Base-by-base conservation (phyloP, 1,140 invertebrate species). In the Potamilus streckersoni region DNA sequence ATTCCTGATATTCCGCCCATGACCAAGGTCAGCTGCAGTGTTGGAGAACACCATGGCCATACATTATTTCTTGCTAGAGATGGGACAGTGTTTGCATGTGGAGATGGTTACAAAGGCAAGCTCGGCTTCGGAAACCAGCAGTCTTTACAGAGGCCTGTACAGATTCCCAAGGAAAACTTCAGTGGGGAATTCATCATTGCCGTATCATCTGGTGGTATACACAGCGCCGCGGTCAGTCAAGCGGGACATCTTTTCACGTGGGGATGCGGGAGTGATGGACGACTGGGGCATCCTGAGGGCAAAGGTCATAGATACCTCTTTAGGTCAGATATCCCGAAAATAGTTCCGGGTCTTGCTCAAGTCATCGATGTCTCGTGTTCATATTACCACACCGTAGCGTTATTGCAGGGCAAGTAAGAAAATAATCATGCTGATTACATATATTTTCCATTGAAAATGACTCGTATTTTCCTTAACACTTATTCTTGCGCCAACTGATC, bases 191-290 rank as follows among this genome's bases (percentile, higher is more conserved):
- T 95, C 64, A 94, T 98, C 1, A 90, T 95, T 3, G 95, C 96
- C 82, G 94, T 98, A 60, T 95, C 96, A 13, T 97, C 96, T 86
- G 97, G 97, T 1, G 96, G 95, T 68, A 95, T 95, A 0, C 96
- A 98, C 87, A 96, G 95, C 69, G 96, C 96, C 2, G 96, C 96
- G 8, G 96, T 98, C 23, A 95, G 95, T 0, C 95, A 94, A 13
- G 93, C 92, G 79, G 97, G 96, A 1, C 95, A 97, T 83, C 89
- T 98, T 1, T 98, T 96, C 83, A 97, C 96, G 0, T 98, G 97
- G 97, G 96, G 96, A 0, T 89, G 96, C 64, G 96, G 96, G 0
- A 96, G 97, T 84, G 98, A 97, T 86, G 96, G 97, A 0, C 89
- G 96, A 64, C 87, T 97, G 8, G 96, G 96, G 0, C 96, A 98